Base-by-base conservation (phyloP, 2,888 invertebrate species). In the Caenorhabditis sp. region DNA sequence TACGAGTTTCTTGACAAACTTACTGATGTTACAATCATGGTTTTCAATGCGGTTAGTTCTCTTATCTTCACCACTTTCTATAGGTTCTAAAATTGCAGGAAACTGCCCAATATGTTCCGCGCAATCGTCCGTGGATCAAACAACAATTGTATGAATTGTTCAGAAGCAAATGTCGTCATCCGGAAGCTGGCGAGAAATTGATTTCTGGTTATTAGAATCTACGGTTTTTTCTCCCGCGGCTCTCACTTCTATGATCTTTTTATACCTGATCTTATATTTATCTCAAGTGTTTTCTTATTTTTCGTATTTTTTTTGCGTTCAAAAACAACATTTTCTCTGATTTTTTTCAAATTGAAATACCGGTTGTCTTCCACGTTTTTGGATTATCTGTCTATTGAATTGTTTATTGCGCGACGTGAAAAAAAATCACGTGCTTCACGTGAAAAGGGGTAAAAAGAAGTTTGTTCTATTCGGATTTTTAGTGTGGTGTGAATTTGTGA, bases 1-100 rank as follows among this genome's bases (percentile, higher is more conserved):
- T 99, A 97, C 88, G 96, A 97, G 89, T 99, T 99, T 88, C 93
- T 99, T 77, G 97, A 99, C 89, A 94, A 94, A 89, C 90, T 99
- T 58, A 92, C 94, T 24, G 99, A 99, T 88, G 91, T 99, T 60
- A 95, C 95, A 83, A 97, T 97, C 88, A 90, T 99, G 75, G 97
- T 99, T 76, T 71, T 79, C 71, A 78, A 81, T 61, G 65, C 69
- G 31, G 77, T 78, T 21, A 36, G 64, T 57, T 26, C 4, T 17
- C 4, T 31, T 31, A 31, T 31, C 31, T n/a, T 21, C 26, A 8
- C 10, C 26, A 49, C 23, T 24, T 26, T 53, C 23, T 51, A n/a
- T 27, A 10, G 50, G 59, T 31, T 31, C 31, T n/a, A n/a, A n/a
- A n/a, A n/a, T n/a, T 71, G 1, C 51, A 71, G 72, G 72, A 72